A percentile compares a stretch with the other conserved stretches of the same genome.
Conservation (phyloP, 2,113 vertebrate species). For the Petaurus breviceps region DNA sequence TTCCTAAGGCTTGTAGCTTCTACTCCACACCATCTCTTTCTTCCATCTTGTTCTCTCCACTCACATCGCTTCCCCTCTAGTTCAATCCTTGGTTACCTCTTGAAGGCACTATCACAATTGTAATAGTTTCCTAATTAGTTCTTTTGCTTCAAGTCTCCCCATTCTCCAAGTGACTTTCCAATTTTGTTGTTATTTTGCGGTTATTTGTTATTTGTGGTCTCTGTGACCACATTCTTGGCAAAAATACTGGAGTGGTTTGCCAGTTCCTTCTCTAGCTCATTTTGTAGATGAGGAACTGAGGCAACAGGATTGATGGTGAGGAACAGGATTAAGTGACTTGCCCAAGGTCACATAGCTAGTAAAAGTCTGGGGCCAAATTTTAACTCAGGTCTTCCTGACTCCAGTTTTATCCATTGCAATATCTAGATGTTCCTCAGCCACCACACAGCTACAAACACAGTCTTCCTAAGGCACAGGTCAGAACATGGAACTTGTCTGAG, state of each 20-base stretch:
- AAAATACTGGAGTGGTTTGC: background rate
- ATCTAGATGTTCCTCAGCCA: too few relatives aligned
- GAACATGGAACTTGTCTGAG: background rate
- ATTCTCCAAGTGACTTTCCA: background rate
- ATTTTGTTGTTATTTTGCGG: background rate
- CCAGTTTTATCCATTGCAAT: background rate
- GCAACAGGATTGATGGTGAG: background rate
- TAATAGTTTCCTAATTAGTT: background rate
- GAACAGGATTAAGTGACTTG: too few relatives aligned
- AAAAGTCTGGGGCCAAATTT: background rate
- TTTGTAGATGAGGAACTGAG: background rate
- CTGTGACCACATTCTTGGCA: background rate
- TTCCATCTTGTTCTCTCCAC: background rate
- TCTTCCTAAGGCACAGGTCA: background rate
- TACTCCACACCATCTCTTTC: background rate
- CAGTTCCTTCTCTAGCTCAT: background rate
- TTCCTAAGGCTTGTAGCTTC: background rate
- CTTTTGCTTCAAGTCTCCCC: background rate
- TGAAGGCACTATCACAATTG: background rate
- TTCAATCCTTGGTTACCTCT: background rate
- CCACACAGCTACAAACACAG: background rate
- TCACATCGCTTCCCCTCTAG: background rate
- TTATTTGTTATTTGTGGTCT: too few relatives aligned
- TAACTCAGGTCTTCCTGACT: background rate
- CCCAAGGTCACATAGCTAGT: background rate